Evolutionary conservation across 2,888 invertebrate species (phyloP), one percentile per base, ranked within the genome.

Genomic region (Heliconius sara): DNA sequence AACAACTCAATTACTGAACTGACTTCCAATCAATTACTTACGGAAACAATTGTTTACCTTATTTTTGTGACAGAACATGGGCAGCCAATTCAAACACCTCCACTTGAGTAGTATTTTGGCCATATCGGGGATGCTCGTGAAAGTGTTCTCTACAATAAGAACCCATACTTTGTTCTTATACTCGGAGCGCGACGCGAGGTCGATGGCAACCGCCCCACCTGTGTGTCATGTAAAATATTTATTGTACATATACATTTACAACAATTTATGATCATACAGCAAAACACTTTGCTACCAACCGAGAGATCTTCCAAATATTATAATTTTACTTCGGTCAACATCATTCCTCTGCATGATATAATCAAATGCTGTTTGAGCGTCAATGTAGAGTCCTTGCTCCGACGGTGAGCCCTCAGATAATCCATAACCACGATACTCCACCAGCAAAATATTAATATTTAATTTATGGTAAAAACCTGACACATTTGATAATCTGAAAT

Each of bases 391-490:
- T 6, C 99, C 99, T 85, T 96, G 96, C 92, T 99, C 99, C 3
- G 97, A 97, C 0, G 99, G 98, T 22, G 96, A 95, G 0, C 99
- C 99, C 86, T 98, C 97, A 10, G 99, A 99, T 39, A 98, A 95
- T 0, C 99, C 99, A 94, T 98, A 99, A 0, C 99, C 99, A 85
- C 99, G 96, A 89, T 99, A 99, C 89, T 99, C 99, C n/a, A 99
- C 96, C 96, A 99, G 96, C 72, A 99, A 92, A 84, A 99, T 96
- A 90, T 99, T 99, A 84, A 98, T 97, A 84, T 97, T 96, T 77
- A 98, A 94, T 87, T 97, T 96, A 85, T 97, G 96, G 91, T 97
- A 98, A 80, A 99, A 95, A 7, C 98, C 98, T 84, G 97, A 97
- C n/a, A 97, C 97, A 95, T 99, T 99, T 86, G 97, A 97, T 86